A percentile compares a stretch with the other conserved stretches of the same genome.
Conservation (phyloP, 2,113 vertebrate genomes). For the Nanger granti region DNA sequence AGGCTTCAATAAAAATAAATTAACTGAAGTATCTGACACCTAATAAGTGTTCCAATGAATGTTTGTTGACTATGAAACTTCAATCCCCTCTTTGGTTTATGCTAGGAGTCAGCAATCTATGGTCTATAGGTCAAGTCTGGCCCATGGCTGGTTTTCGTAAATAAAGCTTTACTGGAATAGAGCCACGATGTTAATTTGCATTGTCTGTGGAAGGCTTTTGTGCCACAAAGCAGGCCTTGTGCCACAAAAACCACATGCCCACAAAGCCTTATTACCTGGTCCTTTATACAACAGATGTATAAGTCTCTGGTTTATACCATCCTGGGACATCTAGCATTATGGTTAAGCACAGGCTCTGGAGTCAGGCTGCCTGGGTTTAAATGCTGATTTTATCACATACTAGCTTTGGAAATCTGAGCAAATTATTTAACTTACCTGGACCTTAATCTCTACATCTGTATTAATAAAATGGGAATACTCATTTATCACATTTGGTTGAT, state of each 20-base stretch:
- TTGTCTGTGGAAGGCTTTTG: not conserved
- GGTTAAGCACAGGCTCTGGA: not conserved
- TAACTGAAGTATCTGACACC: slow-evolving; percentile 26
- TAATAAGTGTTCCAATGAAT: not conserved
- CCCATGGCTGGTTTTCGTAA: slow-evolving; percentile 24
- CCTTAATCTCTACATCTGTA: not conserved
- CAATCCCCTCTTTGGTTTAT: slow-evolving; percentile 12
- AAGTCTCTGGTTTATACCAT: not conserved
- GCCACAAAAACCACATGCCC: not conserved
- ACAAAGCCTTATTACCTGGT: not conserved
- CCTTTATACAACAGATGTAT: not conserved
- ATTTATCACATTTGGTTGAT: not conserved
- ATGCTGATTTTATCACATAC: not conserved
- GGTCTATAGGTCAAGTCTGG: not conserved
- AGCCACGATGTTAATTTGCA: not conserved
- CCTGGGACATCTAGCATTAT: not conserved
- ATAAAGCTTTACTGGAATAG: slow-evolving; percentile 37
- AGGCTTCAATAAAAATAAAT: slow-evolving; percentile 50
- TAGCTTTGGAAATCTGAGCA: not conserved
- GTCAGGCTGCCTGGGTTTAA: not conserved
- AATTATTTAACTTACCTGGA: not conserved
- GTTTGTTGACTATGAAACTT: slow-evolving; percentile 24
- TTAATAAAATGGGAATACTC: not conserved
- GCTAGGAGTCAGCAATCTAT: not conserved
- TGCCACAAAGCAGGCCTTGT: not conserved